Evolutionary conservation across 1,140 invertebrate species (phyloP).

Genomic region (Samia ricini): DNA sequence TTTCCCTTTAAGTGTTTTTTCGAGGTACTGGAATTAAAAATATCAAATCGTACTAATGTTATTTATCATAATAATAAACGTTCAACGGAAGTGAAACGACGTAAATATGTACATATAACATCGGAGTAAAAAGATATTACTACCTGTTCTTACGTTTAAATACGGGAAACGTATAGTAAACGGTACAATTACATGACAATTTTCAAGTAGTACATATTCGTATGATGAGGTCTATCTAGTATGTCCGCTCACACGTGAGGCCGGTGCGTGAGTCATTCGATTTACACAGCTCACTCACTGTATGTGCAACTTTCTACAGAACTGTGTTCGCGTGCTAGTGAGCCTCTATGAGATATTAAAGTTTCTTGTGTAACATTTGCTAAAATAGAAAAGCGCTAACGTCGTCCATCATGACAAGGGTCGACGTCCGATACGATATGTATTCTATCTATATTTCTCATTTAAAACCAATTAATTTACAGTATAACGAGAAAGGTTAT

Average conservation of each 20-base stretch:
- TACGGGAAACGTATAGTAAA: constrained; percentile 4
- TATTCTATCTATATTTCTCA: background rate
- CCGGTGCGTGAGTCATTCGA: constrained; percentile 46
- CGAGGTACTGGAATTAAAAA: too few relatives aligned
- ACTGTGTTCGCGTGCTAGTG: constrained; percentile 33
- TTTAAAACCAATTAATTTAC: too few relatives aligned
- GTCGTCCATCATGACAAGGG: constrained; percentile 16
- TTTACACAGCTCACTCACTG: constrained; percentile 26
- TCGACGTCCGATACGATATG: background rate
- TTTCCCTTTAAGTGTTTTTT: too few relatives aligned
- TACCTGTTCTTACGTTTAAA: constrained; percentile 22
- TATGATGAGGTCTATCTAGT: constrained; percentile 14
- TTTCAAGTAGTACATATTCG: constrained; percentile 40
- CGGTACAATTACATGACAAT: constrained; percentile 44
- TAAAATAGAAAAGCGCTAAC: constrained; percentile 60
- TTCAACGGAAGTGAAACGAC: background rate
- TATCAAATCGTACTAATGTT: too few relatives aligned
- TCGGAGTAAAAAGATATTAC: background rate
- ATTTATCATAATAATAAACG: background rate
- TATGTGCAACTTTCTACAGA: constrained; percentile 49
- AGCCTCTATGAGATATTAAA: constrained; percentile 39
- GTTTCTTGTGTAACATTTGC: constrained; percentile 52
- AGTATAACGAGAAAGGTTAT: too few relatives aligned
- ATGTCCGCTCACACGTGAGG: constrained; percentile 27
- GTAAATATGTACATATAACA: background rate